Evolutionary conservation across 2,888 invertebrate species (phyloP).

Genomic region (Drosophila barbarae): DNA sequence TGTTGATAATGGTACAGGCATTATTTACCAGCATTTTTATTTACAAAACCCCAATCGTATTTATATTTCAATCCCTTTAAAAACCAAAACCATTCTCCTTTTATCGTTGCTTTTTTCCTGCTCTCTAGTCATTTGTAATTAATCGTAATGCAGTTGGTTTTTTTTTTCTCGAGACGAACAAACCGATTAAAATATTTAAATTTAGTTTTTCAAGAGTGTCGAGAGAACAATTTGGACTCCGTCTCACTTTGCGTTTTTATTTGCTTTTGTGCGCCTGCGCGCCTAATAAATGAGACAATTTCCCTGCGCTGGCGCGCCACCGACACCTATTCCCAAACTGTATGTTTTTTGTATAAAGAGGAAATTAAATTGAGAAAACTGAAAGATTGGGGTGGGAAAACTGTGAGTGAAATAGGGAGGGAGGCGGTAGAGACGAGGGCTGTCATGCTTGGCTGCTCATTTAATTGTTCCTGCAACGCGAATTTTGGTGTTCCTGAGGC

Average conservation of each 20-base stretch:
- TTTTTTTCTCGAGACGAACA: slow-evolving; percentile 42
- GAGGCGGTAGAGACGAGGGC: background rate
- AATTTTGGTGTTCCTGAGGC: slow-evolving; percentile 56
- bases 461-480: slow-evolving; percentile 70
- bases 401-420: background rate
- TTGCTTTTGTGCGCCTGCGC: slow-evolving; percentile 60
- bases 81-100: background rate
- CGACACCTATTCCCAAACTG: slow-evolving; percentile 34
- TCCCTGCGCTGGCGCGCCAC: slow-evolving; percentile 45
- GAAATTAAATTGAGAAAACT: slow-evolving; percentile 4
- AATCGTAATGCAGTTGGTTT: slow-evolving; percentile 20
- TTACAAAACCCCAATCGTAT: background rate
- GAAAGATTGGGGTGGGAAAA: slow-evolving; percentile 5
- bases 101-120: background rate
- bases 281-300: slow-evolving; percentile 70
- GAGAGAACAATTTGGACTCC: slow-evolving; percentile 37
- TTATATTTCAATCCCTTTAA: background rate
- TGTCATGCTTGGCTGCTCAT: slow-evolving; percentile 65
- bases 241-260: slow-evolving; percentile 25
- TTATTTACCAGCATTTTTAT: no score
- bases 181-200: slow-evolving; percentile 73
- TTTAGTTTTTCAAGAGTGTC: slow-evolving; percentile 53
- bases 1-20: no score
- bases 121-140: slow-evolving; percentile 15
- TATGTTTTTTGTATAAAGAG: slow-evolving; percentile 10